Base-by-base conservation (phyloP, 2,113 vertebrate genomes). In the Felis chaus region DNA sequence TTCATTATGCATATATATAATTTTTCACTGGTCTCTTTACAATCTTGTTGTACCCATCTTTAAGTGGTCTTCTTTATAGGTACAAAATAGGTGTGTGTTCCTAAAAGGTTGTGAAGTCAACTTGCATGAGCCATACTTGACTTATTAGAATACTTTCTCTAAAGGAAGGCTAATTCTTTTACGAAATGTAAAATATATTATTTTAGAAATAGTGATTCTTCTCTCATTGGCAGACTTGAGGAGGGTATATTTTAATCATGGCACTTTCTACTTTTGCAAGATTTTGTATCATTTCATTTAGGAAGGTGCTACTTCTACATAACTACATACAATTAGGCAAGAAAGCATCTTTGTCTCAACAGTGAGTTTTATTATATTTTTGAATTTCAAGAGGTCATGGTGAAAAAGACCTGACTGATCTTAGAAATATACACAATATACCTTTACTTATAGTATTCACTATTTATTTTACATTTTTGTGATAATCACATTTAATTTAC, bases 201-300 rank as follows among this genome's bases (percentile, higher is more conserved):
- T 92, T 96, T 93, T 87, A 81, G 79, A 94, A 97, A 94, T 79
- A 83, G 5, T 73, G 25, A 29, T 78, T 91, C 36, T 16, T 74
- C 11, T 89, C 53, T 91, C 91, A 39, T 81, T 66, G 36, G 74
- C 10, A n/a, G 79, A 53, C 69, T 71, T 69, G 86, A 79, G 76
- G 11, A 65, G 5, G 39, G 57, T 71, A 16, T 41, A 66, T 92
- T 95, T 88, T 84, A 98, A 92, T 82, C 23, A 92, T 55, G 66
- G 73, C 7, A 79, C 11, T 91, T 94, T 79, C 94, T 85, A 61
- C 31, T 93, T 97, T 78, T 65, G 7, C 53, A 18, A 18, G 53
- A 18, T 73, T 45, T 45, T 45, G 8, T 45, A 45, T 45, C 45
- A 45, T 45, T 9, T 45, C 45, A 45, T 45, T 91, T 83, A 66